phyloP scores from a whole-genome alignment of 2,888 invertebrate genomes.

The Suillia variegata region DNA sequence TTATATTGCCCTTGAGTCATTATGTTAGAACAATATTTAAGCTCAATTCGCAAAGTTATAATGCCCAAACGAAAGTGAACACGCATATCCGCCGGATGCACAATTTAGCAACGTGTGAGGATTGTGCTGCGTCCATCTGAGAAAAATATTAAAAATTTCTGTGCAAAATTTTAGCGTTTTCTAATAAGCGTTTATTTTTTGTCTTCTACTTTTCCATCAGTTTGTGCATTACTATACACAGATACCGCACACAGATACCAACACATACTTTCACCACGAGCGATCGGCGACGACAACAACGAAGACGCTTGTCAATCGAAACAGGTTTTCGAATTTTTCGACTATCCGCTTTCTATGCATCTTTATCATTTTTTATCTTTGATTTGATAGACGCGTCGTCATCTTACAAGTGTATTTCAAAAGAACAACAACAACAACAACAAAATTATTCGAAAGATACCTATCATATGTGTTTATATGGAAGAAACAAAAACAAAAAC shows the following conservation, averaged over 20 bases:
- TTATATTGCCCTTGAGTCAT: too few relatives aligned
- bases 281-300: background rate
- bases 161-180: too few relatives aligned
- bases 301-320: conserved; percentile 10
- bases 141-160: too few relatives aligned
- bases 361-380: background rate
- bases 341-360: background rate
- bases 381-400: background rate
- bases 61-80: too few relatives aligned
- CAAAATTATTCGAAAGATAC: conserved; percentile 3
- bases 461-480: conserved; percentile 48
- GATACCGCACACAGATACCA: background rate
- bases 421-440: conserved; percentile 21
- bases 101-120: too few relatives aligned
- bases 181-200: too few relatives aligned
- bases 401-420: background rate
- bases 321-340: conserved; percentile 10
- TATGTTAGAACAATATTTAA: too few relatives aligned
- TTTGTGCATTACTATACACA: too few relatives aligned
- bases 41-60: too few relatives aligned
- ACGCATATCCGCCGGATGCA: too few relatives aligned
- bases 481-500: conserved; percentile 34
- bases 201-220: too few relatives aligned
- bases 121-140: too few relatives aligned
- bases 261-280: conserved; percentile 8